A percentile compares a stretch with the other conserved stretches of the same genome.
Conservation (phyloP, 1,140 invertebrate genomes). For the Dendroctonus valens region DNA sequence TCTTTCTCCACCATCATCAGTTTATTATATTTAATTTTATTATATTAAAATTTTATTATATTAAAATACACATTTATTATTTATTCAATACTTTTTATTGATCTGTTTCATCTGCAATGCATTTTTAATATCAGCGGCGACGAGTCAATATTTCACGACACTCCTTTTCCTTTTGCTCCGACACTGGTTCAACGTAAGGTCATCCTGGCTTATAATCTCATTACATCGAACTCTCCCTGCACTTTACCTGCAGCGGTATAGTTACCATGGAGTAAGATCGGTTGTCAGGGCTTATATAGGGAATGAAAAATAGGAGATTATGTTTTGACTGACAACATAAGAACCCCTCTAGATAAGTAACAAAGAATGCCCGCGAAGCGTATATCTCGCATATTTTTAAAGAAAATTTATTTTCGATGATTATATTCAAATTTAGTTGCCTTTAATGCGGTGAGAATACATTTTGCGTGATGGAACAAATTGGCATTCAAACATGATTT, state of each 20-base stretch:
- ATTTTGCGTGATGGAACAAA: not conserved
- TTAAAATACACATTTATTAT: too few relatives aligned
- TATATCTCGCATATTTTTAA: conserved; percentile 10
- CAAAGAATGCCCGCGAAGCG: conserved; percentile 17
- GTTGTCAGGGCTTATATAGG: conserved; percentile 32
- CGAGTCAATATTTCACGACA: too few relatives aligned
- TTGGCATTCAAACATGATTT: too few relatives aligned
- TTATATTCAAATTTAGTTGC: not conserved
- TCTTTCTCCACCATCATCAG: too few relatives aligned
- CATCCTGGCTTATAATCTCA: conserved; percentile 20
- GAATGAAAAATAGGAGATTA: conserved; percentile 35
- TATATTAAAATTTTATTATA: too few relatives aligned
- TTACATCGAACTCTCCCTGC: conserved; percentile 29
- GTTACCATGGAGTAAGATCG: conserved; percentile 29
- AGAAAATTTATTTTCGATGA: conserved; percentile 3
- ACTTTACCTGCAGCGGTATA: conserved; percentile 31
- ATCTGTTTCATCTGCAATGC: too few relatives aligned
- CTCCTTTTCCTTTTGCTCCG: not conserved
- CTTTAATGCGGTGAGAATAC: not conserved
- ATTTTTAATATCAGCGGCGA: too few relatives aligned
- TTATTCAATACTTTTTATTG: too few relatives aligned
- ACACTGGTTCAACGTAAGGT: conserved; percentile 20
- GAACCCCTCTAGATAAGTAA: conserved; percentile 35
- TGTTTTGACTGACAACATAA: conserved; percentile 35
- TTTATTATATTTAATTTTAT: too few relatives aligned